Base-by-base conservation (phyloP, 1,140 invertebrate genomes). In the Procambarus clarkii region DNA sequence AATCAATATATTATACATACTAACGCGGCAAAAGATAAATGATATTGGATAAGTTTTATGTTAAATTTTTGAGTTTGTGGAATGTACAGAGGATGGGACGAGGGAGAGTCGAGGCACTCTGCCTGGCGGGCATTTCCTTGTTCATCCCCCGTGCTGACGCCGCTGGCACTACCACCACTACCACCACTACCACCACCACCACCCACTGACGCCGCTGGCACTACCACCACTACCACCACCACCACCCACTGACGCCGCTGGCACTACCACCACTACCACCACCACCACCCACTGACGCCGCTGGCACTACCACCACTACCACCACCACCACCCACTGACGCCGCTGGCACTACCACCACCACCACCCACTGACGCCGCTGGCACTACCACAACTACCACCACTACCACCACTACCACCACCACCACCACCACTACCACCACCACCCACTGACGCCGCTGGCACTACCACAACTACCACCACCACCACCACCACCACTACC, bases 61-160 rank as follows among this genome's bases (percentile, higher is more conserved):
- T 9, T 11, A 15, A 24, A 86, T 21, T 44, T 74, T 18, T 46
- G 44, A 44, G 5, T 3, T n/a, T 24, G 44, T n/a, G 34, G 4
- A 74, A 74, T n/a, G n/a, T 34, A 5, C 18, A 85, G 64, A 58
- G 46, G 58, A 34, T 44, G 45, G 44, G 58, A 71, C 64, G 60
- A 48, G 21, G 58, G 21, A n/a, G 69, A 60, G 71, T 50, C 84
- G 45, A 74, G 58, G 78, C 18, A 46, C 78, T 54, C 78, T 48
- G 45, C 60, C 87, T 74, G 21, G 54, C 54, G 79, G 87, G 87
- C 87, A 74, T 82, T 78, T 85, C 45, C 83, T 82, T 88, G 78
- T 88, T 88, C 87, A 88, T 88, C 69, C 78, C 78, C 86, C 54
- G 83, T 48, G 54, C 74, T 71, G 50, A 69, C n/a, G 15, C 74